Evolutionary conservation across 2,888 invertebrate genomes (phyloP), one percentile per base, ranked within the genome.

Genomic region (Antheraea yamamai): DNA sequence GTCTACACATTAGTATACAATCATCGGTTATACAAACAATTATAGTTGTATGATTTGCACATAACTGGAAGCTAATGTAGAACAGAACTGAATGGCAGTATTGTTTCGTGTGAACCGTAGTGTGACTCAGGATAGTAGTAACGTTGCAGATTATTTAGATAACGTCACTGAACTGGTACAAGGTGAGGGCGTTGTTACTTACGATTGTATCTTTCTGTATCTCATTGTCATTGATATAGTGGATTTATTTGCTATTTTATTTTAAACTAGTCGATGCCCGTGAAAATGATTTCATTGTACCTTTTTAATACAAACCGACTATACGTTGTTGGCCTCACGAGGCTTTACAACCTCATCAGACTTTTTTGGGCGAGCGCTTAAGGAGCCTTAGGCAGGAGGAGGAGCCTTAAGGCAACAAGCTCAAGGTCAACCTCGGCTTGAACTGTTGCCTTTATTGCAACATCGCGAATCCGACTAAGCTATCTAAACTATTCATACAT

Each of bases 121-220:
- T 79, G 81, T 85, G 83, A 83, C 76, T 86, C 82, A 82, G 77
- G 76, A 74, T 76, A 79, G 77, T 77, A 74, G 75, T 76, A 78
- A 78, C 79, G 78, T 75, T 84, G 79, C 78, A 83, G 82, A 83
- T 83, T 81, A 80, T 81, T 81, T 80, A 77, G 78, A 81, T 79
- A 82, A 78, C 81, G 82, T 81, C 77, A 78, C 58, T 75, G 75
- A 81, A 81, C 84, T 81, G 81, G 82, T 80, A 81, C 86, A 88
- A 88, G 88, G 88, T 82, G 78, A 86, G 80, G 82, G 81, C 78
- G 81, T 84, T 79, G 81, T 84, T 79, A 77, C 72, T 77, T 71
- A 61, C 71, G 71, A 79, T 80, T 78, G 12, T 47, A 47, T 47
- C 47, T 47, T 47, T 47, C 10, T 82, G 79, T 84, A 78, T 79